Evolutionary conservation across 2,113 vertebrate genomes (phyloP), one percentile per base, ranked within the genome.

Genomic region (Hiodon alosoides): DNA sequence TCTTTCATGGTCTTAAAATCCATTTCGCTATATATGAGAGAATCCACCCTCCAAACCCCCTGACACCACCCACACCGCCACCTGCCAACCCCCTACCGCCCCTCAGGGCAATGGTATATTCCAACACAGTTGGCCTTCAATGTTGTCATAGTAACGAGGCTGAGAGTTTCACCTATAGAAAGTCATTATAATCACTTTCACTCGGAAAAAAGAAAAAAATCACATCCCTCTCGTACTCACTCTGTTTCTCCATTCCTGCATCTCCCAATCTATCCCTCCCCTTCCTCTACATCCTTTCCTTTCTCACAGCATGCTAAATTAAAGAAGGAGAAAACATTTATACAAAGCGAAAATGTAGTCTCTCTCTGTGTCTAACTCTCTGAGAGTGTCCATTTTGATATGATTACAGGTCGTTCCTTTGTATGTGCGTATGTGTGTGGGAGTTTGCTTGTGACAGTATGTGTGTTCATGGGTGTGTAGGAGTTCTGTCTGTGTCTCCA

Each of bases 91-190:
- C 57, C 75, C 55, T n/a, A 53, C 67, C 69, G 16, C 73, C 83
- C 88, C 83, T 84, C 54, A 9, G 86, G 86, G 79, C 81, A 79
- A 72, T 88, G 83, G 90, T 87, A 85, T 86, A 84, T 85, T 89
- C 86, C 81, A 82, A 80, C 77, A 76, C 75, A 66, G 72, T 79
- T 87, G 83, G 85, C 82, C 86, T 86, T 85, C 79, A 74, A 76
- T 79, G 89, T 92, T 92, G 91, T 90, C 90, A 91, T 90, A 85
- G 90, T 80, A 89, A 91, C 89, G 55, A 82, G 62, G 64, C 78
- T 0, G 69, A 86, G 81, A 79, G 80, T 86, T 84, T 79, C 82
- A 79, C 84, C 84, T 83, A 84, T 84, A 81, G 82, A 87, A 84
- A 82, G 82, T 89, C 82, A 87, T 87, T 87, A 86, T 75, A 87